Evolutionary conservation across 2,113 vertebrate genomes (phyloP), one percentile per base, ranked within the genome.

Genomic region (Mugil cephalus): DNA sequence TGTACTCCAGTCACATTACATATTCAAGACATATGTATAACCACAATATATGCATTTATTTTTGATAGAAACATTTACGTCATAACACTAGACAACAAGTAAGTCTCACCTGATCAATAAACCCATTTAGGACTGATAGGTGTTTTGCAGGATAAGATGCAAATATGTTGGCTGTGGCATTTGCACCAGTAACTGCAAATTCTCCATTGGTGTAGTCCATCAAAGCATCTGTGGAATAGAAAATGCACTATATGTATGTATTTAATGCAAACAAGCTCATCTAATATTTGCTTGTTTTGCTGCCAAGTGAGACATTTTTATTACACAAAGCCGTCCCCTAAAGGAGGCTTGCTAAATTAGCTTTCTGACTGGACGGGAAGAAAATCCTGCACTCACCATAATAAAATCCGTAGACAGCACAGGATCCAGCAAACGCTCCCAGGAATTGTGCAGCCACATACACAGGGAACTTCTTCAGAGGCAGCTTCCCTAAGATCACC

Each of bases 121-220:
- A 96, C 63, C 96, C 98, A 43, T 96, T 96, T 0, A 90, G 6
- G 46, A 94, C 63, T 15, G 97, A 96, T 10, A 99, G 93, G 76
- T 96, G 93, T 0, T 95, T 92, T 52, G 92, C 82, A 59, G 98
- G 98, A 51, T 99, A 99, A 1, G 96, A 97, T 34, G 98, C 96
- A 84, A 99, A 99, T 81, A 99, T 98, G 1, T 93, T 93, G 13
- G 98, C 98, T 7, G 97, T 99, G 72, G 96, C 95, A 1, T 97
- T 98, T 52, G 89, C 91, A 79, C 98, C 98, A 34, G 84, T 91
- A 12, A 97, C 92, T 54, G 79, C 69, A 48, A 97, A 68, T 50
- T 89, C 85, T 77, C 96, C 97, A 0, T 83, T 85, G 1, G 94
- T 95, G 0, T 90, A 97, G 5, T 93, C 87, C 94, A 95, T 95